Evolutionary conservation across 1,140 invertebrate genomes (phyloP).

Genomic region (Lepidurus apus): DNA sequence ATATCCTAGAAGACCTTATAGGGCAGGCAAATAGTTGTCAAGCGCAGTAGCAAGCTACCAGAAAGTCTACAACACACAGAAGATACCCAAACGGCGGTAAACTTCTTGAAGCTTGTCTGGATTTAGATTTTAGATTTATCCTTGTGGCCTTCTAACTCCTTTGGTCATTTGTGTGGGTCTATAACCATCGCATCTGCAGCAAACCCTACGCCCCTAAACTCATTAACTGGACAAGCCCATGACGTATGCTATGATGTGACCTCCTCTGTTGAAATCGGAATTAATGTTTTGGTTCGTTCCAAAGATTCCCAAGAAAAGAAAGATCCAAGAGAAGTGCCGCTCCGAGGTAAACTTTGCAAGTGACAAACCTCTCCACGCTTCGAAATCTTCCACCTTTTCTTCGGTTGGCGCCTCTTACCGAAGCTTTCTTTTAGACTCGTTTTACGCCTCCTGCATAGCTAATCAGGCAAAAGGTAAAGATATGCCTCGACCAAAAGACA

Average conservation of each 20-base stretch:
- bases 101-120: neutral
- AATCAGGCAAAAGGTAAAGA: neutral
- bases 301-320: no score
- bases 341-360: neutral
- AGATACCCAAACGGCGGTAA: neutral
- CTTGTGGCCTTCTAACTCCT: neutral
- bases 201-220: neutral
- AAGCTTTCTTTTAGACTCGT: neutral
- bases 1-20: neutral
- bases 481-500: neutral
- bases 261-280: no score
- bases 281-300: no score
- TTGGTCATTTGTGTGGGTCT: neutral
- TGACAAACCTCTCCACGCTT: constrained; percentile 1
- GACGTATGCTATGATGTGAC: neutral
- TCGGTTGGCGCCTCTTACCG: neutral
- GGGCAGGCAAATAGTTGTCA: neutral
- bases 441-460: neutral
- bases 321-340: neutral
- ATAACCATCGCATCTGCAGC: neutral
- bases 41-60: neutral
- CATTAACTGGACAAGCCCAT: neutral
- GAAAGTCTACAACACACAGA: neutral
- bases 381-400: neutral
- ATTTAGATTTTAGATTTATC: neutral